phyloP scores from a whole-genome alignment of 2,888 invertebrate species.

The Schizotus pectinicornis region DNA sequence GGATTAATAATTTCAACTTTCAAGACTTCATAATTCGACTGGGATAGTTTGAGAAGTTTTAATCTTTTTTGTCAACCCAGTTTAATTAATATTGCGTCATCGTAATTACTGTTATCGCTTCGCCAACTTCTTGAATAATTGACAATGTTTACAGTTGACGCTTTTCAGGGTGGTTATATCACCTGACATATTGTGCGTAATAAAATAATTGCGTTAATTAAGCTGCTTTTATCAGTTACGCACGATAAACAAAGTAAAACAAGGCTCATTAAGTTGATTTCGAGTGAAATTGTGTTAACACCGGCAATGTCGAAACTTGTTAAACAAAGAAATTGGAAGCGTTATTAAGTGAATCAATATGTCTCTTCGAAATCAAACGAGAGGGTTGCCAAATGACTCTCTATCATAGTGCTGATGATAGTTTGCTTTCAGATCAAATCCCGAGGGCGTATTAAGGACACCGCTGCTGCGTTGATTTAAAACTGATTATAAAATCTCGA shows the following conservation, averaged over 20 bases:
- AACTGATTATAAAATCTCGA: not conserved
- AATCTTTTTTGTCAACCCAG: too few species aligned
- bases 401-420: not conserved
- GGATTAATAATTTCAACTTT: constrained; percentile 31
- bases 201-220: constrained; percentile 1
- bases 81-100: not conserved
- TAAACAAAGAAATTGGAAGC: too few species aligned
- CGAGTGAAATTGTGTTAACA: too few species aligned
- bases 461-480: not conserved
- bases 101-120: constrained; percentile 4
- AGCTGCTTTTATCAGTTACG: not conserved
- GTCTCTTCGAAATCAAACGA: too few species aligned
- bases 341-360: too few species aligned
- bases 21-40: constrained; percentile 26
- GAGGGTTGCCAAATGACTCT: too few species aligned
- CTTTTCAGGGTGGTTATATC: too few species aligned
- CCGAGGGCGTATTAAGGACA: constrained; percentile 3
- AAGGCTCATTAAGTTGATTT: too few species aligned
- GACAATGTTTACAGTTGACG: not conserved
- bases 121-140: not conserved
- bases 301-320: too few species aligned
- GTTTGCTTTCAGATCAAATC: not conserved
- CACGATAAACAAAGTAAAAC: not conserved
- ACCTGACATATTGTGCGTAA: not conserved
- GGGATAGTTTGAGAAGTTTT: constrained; percentile 11